These are phyloP conservation scores for Ciconia boyciana DNA, from an alignment of 2,113 vertebrate genomes.

Conservation along the genomic window DNA sequence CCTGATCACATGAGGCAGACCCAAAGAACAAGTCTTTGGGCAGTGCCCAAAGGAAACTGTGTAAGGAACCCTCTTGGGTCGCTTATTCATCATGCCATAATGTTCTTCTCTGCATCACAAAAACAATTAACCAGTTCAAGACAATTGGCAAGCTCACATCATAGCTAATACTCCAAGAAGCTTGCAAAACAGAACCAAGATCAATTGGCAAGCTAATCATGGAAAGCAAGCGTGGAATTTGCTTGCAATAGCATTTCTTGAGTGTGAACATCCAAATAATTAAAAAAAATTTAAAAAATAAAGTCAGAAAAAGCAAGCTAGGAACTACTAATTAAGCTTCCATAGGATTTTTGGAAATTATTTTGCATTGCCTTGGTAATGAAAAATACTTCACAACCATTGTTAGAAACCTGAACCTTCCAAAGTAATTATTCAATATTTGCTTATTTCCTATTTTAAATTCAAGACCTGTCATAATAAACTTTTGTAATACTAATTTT, in stretches of 20 bases:
- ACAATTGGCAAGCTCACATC: neutral
- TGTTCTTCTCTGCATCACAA: neutral
- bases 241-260: neutral
- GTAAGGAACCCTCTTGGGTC: constrained; percentile 6
- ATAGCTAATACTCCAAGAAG: neutral
- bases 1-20: neutral
- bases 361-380: neutral
- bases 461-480: neutral
- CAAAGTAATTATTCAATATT: neutral
- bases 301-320: neutral
- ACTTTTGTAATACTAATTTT: neutral
- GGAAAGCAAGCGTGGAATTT: neutral
- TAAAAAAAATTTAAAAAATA: too few relatives aligned
- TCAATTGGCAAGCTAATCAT: neutral
- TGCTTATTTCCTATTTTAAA: neutral
- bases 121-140: neutral
- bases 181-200: neutral
- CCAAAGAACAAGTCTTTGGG: constrained; percentile 7
- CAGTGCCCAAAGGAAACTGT: constrained; percentile 34
- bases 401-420: neutral
- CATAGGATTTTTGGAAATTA: neutral
- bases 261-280: neutral
- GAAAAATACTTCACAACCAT: neutral
- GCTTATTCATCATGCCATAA: neutral
- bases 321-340: neutral